Evolutionary conservation across 2,797 vertebrate species (phyloP).

Genomic region (Pristis pectinata): DNA sequence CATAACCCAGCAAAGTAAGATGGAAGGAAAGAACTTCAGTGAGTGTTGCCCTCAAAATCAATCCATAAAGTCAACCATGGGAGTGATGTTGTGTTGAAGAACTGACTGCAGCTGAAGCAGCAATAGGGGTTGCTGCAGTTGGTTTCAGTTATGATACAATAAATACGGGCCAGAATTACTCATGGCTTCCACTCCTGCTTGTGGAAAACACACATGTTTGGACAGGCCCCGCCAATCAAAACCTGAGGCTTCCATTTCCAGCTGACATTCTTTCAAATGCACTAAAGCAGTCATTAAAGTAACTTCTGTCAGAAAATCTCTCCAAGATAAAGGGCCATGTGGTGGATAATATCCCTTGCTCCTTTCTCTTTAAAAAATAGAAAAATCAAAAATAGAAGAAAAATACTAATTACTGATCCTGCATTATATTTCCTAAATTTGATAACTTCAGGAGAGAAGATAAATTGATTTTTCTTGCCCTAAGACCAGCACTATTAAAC

Average conservation of each 20-base stretch:
- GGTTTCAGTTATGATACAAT: background rate
- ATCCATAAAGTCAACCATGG: no score
- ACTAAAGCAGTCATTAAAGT: background rate
- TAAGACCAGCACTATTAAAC: background rate
- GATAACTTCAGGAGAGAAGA: background rate
- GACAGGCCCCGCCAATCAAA: background rate
- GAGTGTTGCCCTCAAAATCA: no score
- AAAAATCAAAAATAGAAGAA: background rate
- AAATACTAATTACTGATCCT: background rate
- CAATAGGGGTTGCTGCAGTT: background rate
- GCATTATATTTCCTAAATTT: background rate
- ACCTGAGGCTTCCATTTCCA: background rate
- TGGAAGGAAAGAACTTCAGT: no score
- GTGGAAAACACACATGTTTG: background rate
- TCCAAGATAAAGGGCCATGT: background rate
- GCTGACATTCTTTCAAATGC: background rate
- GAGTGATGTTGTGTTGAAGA: background rate
- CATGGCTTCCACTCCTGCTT: background rate
- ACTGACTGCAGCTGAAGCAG: background rate
- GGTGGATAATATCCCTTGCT: background rate
- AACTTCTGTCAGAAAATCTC: background rate
- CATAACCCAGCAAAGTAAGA: no score
- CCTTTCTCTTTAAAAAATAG: no score
- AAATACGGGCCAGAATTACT: background rate
- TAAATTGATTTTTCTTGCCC: no score